Base-by-base conservation (phyloP, 2,888 invertebrate species). In the Phyllotreta striolata region DNA sequence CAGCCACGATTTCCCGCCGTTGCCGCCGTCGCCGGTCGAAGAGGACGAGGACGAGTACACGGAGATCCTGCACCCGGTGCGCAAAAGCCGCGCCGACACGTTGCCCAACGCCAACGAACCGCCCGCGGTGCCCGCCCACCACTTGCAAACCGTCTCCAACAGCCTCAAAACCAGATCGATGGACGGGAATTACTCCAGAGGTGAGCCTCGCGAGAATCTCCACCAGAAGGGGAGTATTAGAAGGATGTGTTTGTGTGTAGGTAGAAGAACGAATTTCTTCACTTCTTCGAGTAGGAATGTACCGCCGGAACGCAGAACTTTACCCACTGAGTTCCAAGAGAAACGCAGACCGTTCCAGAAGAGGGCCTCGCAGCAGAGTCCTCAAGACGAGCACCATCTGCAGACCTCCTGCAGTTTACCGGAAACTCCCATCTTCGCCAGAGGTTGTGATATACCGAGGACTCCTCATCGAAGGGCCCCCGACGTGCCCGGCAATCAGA, bases 371-470 rank as follows among this genome's bases (percentile, higher is more conserved):
- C 85, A 85, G 68, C 85, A 85, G 68, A 85, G 84, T 69, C 84
- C 86, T 4, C 84, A 86, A 47, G 87, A 89, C 55, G 89, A 89
- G 52, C 82, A 82, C 70, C 86, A 84, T 62, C 82, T 93, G 80
- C 93, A 93, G 80, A 93, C 93, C 3, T 93, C 93, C 0, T 93
- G 92, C 72, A 93, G 93, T 75, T 83, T 93, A 63, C 93, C 93
- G n/a, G 93, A 93, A 83, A 93, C 93, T 0, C 93, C 93, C 0
- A 92, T 93, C 66, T 93, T 93, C 80, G 91, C 92, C 3, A 85
- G 93, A 70, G 72, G 76, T 72, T 90, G 91, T 82, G 93, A 93
- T 81, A 90, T 93, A 70, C 92, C 93, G 0, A 85, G 93, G 66
- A 93, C 93, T 2, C 92, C 93, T 4, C 92, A 92, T 66, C 84